Conservation (phyloP, 1,140 invertebrate genomes). For the Scaptomyza graminum region DNA sequence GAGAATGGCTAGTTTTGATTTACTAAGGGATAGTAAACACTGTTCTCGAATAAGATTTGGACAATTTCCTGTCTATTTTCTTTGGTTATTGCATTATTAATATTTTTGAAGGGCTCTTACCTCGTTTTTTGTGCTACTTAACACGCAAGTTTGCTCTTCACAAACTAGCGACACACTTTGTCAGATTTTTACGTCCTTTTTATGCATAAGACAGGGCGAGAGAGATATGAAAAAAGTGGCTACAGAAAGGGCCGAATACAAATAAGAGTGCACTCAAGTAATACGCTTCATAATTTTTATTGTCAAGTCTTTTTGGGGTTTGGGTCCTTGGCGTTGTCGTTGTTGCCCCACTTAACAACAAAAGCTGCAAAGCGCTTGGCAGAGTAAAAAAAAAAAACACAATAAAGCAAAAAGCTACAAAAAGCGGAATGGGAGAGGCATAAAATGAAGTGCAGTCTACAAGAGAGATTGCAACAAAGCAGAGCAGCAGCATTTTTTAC, state of each 20-base stretch:
- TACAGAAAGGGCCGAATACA: constrained; percentile 49
- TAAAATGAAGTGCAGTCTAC: constrained; percentile 48
- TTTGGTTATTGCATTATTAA: constrained; percentile 1
- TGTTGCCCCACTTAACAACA: constrained; percentile 51
- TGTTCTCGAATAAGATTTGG: no score
- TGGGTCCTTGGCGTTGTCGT: constrained; percentile 26
- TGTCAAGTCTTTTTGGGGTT: constrained; percentile 49
- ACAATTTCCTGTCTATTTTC: neutral
- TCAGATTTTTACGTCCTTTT: constrained; percentile 33
- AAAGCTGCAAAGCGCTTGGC: constrained; percentile 45
- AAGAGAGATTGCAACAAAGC: constrained; percentile 53
- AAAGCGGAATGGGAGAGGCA: constrained; percentile 27
- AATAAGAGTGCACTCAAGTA: constrained; percentile 59
- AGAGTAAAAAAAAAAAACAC: constrained; percentile 9
- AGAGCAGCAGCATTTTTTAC: constrained; percentile 15
- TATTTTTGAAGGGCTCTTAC: constrained; percentile 30
- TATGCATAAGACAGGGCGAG: constrained; percentile 6
- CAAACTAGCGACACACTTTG: constrained; percentile 49
- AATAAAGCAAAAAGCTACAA: constrained; percentile 1
- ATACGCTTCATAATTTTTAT: constrained; percentile 64
- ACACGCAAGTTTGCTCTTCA: constrained; percentile 54
- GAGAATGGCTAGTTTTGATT: no score
- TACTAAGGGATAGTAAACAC: no score
- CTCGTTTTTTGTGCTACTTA: constrained; percentile 49
- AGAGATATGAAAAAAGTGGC: constrained; percentile 36